Conservation (phyloP, 2,113 vertebrate genomes). For the Gavialis gangeticus region DNA sequence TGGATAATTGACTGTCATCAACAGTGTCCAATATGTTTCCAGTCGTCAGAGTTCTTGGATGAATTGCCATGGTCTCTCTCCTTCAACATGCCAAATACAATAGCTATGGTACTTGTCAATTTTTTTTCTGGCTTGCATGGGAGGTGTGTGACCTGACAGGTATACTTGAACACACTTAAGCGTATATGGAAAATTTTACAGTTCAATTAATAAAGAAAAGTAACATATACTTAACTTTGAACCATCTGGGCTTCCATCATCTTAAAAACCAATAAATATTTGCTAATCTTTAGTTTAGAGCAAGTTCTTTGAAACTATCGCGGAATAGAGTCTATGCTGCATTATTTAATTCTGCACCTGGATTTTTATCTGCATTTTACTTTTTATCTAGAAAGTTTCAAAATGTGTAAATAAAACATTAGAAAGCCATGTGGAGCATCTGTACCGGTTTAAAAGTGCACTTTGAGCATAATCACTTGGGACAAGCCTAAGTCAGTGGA, state of each 20-base stretch:
- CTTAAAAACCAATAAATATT: too few relatives aligned
- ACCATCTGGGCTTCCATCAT: background rate
- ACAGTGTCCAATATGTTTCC: background rate
- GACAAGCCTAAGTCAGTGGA: background rate
- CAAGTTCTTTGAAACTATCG: background rate
- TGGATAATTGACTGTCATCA: background rate
- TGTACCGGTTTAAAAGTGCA: background rate
- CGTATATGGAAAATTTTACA: background rate
- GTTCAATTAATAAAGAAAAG: background rate
- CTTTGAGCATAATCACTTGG: background rate
- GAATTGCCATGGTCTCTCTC: background rate
- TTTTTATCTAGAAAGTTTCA: background rate
- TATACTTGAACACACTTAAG: background rate
- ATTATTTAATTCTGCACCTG: background rate
- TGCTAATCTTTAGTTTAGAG: background rate
- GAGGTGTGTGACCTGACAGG: background rate
- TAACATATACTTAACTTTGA: background rate
- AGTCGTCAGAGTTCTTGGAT: background rate
- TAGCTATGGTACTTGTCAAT: background rate
- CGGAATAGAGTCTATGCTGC: background rate
- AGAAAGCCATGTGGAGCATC: background rate
- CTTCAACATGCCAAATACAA: background rate
- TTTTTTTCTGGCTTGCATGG: background rate
- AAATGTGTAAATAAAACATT: background rate
- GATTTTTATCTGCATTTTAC: background rate